A percentile compares a stretch with the other conserved stretches of the same genome.
These are phyloP conservation scores for Tachina grossa DNA, from an alignment of 2,888 invertebrate species.

Conservation along the genomic window DNA sequence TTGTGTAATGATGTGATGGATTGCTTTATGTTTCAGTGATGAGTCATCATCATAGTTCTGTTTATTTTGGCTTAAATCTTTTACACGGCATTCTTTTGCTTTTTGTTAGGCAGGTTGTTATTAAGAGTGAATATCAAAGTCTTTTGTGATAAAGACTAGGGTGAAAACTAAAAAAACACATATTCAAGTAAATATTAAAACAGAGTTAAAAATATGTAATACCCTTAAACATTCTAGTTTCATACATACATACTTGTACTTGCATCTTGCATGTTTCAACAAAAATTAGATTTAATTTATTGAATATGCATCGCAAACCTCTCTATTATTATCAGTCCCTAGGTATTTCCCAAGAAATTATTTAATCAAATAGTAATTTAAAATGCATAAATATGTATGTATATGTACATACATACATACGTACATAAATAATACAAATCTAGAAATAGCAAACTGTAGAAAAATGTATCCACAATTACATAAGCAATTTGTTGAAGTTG, in stretches of 20 bases:
- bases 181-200: no score
- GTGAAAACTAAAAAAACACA: no score
- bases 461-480: constrained; percentile 15
- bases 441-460: neutral
- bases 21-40: constrained; percentile 41
- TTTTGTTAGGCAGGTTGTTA: neutral
- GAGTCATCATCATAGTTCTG: constrained; percentile 42
- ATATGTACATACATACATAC: no score
- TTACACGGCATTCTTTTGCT: constrained; percentile 11
- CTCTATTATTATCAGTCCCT: no score
- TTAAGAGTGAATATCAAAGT: neutral
- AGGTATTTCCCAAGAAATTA: neutral
- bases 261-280: no score
- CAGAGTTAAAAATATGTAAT: no score
- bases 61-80: neutral
- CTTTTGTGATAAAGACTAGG: neutral
- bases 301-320: no score
- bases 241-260: neutral
- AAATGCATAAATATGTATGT: neutral
- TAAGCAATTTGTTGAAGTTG: constrained; percentile 34
- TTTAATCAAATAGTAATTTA: neutral
- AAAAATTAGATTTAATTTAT: no score
- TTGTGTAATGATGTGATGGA: neutral
- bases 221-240: no score
- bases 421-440: no score